These are phyloP conservation scores for Portevinia maculata DNA, from an alignment of 2,888 invertebrate genomes.

Conservation along the genomic window DNA sequence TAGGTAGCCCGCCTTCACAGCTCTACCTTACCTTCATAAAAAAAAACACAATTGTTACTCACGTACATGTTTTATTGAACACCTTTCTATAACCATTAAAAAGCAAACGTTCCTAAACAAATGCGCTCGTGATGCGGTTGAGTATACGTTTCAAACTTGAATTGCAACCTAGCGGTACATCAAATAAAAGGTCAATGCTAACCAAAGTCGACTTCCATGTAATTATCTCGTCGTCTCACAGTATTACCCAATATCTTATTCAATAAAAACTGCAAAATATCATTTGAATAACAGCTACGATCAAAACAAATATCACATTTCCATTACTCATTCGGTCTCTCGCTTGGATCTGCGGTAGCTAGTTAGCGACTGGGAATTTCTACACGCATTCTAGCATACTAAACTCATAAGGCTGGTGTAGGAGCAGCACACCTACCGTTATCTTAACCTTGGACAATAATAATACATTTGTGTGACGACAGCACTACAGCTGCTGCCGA, in stretches of 20 bases:
- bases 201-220: conserved; percentile 57
- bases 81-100: background rate
- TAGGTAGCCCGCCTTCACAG: no score
- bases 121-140: conserved; percentile 29
- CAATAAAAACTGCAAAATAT: conserved; percentile 37
- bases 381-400: conserved; percentile 24
- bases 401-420: conserved; percentile 3
- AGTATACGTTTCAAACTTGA: background rate
- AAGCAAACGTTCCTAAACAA: background rate
- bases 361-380: conserved; percentile 17
- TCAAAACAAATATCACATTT: conserved; percentile 68
- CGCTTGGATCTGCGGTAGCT: background rate
- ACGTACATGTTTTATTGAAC: conserved; percentile 2
- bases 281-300: conserved; percentile 40
- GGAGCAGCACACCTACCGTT: conserved; percentile 70
- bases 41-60: no score
- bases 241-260: conserved; percentile 54
- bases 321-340: conserved; percentile 53
- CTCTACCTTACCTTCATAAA: no score
- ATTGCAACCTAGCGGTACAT: conserved; percentile 47
- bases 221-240: conserved; percentile 27
- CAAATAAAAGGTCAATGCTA: conserved; percentile 63
- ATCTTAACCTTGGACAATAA: conserved; percentile 74
- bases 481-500: background rate
- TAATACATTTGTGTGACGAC: conserved; percentile 50